Evolutionary conservation across 2,888 invertebrate genomes (phyloP).

Genomic region (Hypolimnas misippus): DNA sequence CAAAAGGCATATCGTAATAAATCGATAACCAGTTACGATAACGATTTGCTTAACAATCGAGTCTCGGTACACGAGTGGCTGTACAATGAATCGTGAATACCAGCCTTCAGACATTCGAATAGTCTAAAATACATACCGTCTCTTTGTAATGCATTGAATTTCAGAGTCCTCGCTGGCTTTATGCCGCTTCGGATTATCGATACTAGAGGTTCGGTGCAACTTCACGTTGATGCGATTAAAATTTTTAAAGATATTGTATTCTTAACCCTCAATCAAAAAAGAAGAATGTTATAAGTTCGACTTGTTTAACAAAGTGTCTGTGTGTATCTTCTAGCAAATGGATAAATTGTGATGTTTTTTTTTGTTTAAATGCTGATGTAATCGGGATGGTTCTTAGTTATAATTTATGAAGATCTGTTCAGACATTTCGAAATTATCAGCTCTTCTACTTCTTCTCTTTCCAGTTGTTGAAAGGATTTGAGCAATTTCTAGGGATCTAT

Average conservation of each 20-base stretch:
- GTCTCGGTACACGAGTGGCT: constrained; percentile 4
- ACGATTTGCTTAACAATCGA: constrained; percentile 3
- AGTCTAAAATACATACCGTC: constrained; percentile 24
- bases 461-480: no score
- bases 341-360: no score
- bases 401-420: no score
- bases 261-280: no score
- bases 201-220: background rate
- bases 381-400: no score
- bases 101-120: constrained; percentile 20
- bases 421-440: no score
- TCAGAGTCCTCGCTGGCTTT: constrained; percentile 18
- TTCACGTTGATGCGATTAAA: background rate
- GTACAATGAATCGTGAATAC: constrained; percentile 5
- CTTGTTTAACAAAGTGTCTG: no score
- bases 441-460: no score
- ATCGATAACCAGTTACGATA: background rate
- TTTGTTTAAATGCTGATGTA: no score
- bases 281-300: no score
- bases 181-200: constrained; percentile 37
- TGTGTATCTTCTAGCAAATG: no score
- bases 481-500: no score
- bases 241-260: background rate
- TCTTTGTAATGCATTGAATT: constrained; percentile 25
- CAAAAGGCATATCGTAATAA: background rate